phyloP scores from a whole-genome alignment of 2,888 invertebrate genomes.

The Euphydryas editha region DNA sequence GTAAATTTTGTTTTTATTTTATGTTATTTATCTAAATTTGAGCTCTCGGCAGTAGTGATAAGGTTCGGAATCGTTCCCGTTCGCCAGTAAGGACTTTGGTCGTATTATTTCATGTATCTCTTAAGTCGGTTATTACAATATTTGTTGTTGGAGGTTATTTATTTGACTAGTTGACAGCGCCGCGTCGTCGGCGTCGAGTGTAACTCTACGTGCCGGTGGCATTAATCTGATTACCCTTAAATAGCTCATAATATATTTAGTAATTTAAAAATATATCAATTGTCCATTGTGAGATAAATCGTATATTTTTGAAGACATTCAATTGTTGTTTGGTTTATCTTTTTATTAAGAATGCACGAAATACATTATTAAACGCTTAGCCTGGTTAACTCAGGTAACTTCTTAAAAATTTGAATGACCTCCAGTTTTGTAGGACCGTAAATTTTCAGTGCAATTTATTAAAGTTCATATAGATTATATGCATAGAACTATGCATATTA shows the following conservation, averaged over 20 bases:
- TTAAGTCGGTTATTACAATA: slow-evolving; percentile 74
- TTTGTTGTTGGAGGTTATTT: slow-evolving; percentile 78
- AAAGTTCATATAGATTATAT: slow-evolving; percentile 20
- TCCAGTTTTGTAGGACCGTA: not conserved
- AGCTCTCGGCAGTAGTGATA: slow-evolving; percentile 53
- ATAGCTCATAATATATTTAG: slow-evolving; percentile 38
- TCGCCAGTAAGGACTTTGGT: slow-evolving; percentile 49
- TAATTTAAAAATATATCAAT: slow-evolving; percentile 52
- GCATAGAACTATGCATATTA: slow-evolving; percentile 23
- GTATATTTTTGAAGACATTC: slow-evolving; percentile 41
- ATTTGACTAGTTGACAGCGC: slow-evolving; percentile 69
- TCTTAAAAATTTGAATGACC: not conserved
- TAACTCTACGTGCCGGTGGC: slow-evolving; percentile 51
- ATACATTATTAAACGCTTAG: not conserved
- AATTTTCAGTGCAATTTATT: not conserved
- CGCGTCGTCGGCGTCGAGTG: slow-evolving; percentile 58
- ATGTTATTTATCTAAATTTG: slow-evolving; percentile 55
- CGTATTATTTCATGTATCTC: slow-evolving; percentile 50
- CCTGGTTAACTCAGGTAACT: too few relatives aligned
- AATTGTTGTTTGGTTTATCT: slow-evolving; percentile 12
- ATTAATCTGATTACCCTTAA: slow-evolving; percentile 58
- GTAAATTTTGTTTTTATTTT: slow-evolving; percentile 54
- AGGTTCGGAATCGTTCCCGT: slow-evolving; percentile 58
- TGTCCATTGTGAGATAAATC: slow-evolving; percentile 50
- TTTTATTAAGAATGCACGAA: not conserved